Conservation (phyloP, 2,888 invertebrate genomes). For the Melipona bicolor region DNA sequence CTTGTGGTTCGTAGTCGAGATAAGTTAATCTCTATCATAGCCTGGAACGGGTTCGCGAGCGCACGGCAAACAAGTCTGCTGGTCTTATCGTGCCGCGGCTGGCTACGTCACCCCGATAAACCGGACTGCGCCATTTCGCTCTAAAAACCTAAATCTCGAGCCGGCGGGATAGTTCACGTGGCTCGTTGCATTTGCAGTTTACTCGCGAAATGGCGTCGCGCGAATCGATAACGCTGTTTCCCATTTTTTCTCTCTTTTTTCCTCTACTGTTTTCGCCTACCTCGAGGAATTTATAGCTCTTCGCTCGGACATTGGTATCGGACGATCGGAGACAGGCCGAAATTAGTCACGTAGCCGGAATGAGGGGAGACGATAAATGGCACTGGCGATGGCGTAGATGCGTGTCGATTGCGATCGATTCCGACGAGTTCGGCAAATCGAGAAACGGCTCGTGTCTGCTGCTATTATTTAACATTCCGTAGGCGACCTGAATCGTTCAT, state of each 20-base stretch:
- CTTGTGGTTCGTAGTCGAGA: conserved; percentile 72
- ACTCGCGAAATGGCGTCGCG: background rate
- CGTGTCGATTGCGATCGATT: conserved; percentile 10
- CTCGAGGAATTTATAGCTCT: conserved; percentile 17
- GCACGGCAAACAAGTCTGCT: conserved; percentile 65
- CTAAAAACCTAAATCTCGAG: conserved; percentile 68
- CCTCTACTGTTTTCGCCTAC: background rate
- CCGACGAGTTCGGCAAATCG: background rate
- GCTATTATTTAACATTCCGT: no score
- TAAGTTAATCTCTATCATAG: conserved; percentile 75
- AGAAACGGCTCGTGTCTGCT: background rate
- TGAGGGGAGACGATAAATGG: background rate
- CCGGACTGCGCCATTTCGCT: conserved; percentile 71
- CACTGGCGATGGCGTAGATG: background rate
- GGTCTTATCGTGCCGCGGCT: conserved; percentile 58
- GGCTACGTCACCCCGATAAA: conserved; percentile 72
- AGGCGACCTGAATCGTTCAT: no score
- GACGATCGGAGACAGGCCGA: background rate
- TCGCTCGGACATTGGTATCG: background rate
- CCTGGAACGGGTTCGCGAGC: conserved; percentile 67
- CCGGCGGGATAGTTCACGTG: conserved; percentile 43
- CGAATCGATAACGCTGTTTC: conserved; percentile 44
- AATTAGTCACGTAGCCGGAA: conserved; percentile 15
- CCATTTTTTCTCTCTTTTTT: background rate
- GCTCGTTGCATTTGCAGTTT: conserved; percentile 11